Base-by-base conservation (phyloP, 1,140 invertebrate species). In the Bombus soroeensis region DNA sequence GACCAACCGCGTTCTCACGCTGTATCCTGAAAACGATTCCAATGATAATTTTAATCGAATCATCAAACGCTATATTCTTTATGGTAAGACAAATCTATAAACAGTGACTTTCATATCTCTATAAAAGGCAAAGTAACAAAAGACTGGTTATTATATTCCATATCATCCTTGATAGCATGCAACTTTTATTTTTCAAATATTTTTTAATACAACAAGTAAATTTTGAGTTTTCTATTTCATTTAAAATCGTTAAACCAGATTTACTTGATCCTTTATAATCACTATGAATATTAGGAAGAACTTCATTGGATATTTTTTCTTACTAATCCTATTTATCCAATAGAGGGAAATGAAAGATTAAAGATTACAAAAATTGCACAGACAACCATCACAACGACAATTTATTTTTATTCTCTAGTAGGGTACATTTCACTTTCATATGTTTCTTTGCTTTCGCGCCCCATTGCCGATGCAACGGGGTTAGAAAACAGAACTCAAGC, bases 341-440 rank as follows among this genome's bases (percentile, higher is more conserved):
- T 74, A 28, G 13, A 57, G 22, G 73, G 41, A 53, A 53, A 74
- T 47, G 13, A 53, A 53, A 62, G 2, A 39, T n/a, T 2, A 10
- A 71, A 15, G 6, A 25, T 71, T 9, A 3, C 5, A 53, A 10
- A 76, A 37, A 57, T 39, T 53, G 18, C 72, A 62, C 47, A 64
- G 12, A 10, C 8, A 6, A 75, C 3, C 47, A 15, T 62, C 34
- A 18, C n/a, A 73, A 59, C n/a, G 1, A 43, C 10, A 1, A 43
- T 47, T 25, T 64, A 66, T 47, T 47, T 75, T 83, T 41, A 53
- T 82, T 47, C 25, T n/a, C 8, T 32, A n/a, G 28, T n/a, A 57
- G 28, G n/a, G 68, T 68, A 83, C 81, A 83, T 68, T 75, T 83
- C 18, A 47, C 78, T 59, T 72, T 41, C 79, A 37, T 57, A 13